phyloP scores from a whole-genome alignment of 2,888 invertebrate species.

The Thereva unica region DNA sequence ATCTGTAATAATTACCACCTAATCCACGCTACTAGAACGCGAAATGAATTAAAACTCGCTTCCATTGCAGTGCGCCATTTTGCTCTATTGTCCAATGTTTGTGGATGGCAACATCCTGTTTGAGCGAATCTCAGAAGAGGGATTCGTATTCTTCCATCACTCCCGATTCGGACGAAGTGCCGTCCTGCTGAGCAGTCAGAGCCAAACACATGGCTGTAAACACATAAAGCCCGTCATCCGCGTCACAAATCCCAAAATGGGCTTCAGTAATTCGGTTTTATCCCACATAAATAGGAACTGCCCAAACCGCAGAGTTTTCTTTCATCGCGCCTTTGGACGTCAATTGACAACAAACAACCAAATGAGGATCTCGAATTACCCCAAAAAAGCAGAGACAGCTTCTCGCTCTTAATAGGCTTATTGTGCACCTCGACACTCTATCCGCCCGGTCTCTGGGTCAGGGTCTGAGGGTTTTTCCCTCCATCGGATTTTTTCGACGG shows the following conservation, averaged over 20 bases:
- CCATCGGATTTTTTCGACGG: not conserved
- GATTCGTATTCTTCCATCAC: too few species aligned
- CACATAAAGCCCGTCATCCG: not conserved
- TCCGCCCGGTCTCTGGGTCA: constrained; percentile 8
- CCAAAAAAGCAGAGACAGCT: constrained; percentile 10
- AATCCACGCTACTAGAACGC: too few species aligned
- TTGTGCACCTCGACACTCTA: constrained; percentile 18
- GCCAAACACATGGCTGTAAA: not conserved
- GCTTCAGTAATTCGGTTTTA: not conserved
- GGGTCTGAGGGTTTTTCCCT: not conserved
- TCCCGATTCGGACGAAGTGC: too few species aligned
- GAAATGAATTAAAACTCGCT: too few species aligned
- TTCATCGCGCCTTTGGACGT: constrained; percentile 26
- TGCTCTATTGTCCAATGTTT: too few species aligned
- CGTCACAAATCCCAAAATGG: not conserved
- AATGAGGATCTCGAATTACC: constrained; percentile 26
- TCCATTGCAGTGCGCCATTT: too few species aligned
- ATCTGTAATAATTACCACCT: too few species aligned
- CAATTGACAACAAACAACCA: constrained; percentile 30
- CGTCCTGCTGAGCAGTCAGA: too few species aligned
- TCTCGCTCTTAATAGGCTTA: constrained; percentile 11
- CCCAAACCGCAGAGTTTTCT: constrained; percentile 1
- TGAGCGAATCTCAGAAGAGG: too few species aligned
- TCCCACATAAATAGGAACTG: constrained; percentile 40
- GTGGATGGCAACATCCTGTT: too few species aligned